Evolutionary conservation across 2,113 vertebrate genomes (phyloP).

Genomic region (Junco hyemalis): DNA sequence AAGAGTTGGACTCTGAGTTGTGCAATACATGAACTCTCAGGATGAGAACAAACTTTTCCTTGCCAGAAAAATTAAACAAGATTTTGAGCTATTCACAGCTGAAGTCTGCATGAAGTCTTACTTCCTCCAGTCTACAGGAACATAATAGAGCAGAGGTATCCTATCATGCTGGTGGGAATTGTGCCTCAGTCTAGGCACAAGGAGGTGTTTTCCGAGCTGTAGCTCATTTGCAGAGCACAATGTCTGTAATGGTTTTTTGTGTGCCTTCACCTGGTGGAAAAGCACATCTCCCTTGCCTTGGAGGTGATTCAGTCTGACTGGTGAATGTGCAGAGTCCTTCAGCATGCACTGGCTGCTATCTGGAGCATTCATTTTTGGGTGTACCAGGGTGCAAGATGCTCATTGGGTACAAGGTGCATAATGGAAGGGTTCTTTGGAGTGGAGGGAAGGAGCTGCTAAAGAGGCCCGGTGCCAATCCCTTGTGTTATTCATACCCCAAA

Average conservation of each 20-base stretch:
- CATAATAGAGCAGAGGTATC: background rate
- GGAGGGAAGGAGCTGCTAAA: background rate
- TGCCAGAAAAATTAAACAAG: background rate
- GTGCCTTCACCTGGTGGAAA: background rate
- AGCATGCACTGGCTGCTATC: background rate
- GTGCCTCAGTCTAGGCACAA: background rate
- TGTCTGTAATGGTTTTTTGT: background rate
- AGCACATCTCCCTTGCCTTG: accelerated
- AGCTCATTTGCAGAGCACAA: background rate
- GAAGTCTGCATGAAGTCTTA: background rate
- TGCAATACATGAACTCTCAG: background rate
- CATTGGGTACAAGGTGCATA: background rate
- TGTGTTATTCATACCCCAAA: background rate
- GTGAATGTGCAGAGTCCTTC: background rate
- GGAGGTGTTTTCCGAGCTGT: background rate
- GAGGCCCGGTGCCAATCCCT: background rate
- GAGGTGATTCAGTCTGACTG: background rate
- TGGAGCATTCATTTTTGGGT: background rate
- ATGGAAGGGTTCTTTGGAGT: background rate
- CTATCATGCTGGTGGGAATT: background rate
- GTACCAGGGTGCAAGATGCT: background rate
- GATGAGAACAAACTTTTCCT: background rate
- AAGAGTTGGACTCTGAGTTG: background rate
- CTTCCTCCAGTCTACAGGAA: background rate
- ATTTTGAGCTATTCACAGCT: background rate